Evolutionary conservation across 2,797 vertebrate genomes (phyloP).

Genomic region (Mareca strepera): DNA sequence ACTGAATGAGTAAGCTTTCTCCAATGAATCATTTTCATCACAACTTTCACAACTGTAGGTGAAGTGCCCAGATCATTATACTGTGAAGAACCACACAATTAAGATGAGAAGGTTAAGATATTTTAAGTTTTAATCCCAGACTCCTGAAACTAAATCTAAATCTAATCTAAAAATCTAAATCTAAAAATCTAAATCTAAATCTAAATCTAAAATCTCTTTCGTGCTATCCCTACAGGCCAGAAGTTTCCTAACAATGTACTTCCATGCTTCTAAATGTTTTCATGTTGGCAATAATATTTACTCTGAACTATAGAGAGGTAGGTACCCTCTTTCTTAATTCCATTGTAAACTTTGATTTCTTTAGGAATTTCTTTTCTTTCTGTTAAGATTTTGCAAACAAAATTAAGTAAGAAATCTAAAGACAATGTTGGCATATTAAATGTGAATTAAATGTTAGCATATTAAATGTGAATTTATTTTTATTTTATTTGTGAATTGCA

Average conservation of each 20-base stretch:
- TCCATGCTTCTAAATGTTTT: neutral
- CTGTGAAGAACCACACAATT: neutral
- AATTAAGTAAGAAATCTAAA: neutral
- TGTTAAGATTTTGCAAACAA: neutral
- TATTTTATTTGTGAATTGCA: neutral
- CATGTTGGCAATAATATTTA: neutral
- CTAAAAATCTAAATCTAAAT: neutral
- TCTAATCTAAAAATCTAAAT: neutral
- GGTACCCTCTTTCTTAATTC: neutral
- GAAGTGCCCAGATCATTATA: neutral
- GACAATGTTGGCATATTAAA: neutral
- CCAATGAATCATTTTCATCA: neutral
- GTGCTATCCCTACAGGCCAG: neutral
- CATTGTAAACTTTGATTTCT: neutral
- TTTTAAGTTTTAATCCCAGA: neutral
- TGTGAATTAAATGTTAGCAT: neutral
- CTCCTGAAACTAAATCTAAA: neutral
- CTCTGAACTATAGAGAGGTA: neutral
- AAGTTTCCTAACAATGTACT: rapidly evolving
- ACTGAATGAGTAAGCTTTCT: neutral
- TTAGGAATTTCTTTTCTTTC: neutral
- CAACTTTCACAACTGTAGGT: neutral
- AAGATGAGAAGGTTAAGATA: neutral
- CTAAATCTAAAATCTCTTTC: neutral
- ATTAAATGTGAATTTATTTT: neutral